Conservation (phyloP, 1,140 invertebrate genomes). For the Delia radicum region DNA sequence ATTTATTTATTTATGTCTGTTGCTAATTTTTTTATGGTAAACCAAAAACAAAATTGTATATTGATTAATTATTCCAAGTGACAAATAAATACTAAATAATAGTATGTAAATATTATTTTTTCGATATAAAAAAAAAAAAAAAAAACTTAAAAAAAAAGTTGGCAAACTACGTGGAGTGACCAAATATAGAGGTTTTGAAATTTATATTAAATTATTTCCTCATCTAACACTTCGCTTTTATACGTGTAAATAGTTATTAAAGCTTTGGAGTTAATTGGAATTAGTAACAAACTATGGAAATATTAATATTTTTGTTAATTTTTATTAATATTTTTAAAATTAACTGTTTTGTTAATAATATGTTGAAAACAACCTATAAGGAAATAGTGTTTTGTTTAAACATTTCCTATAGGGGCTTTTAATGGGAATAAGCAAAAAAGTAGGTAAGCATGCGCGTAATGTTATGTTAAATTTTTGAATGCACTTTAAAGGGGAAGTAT, state of each 20-base stretch:
- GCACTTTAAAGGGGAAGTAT: neutral
- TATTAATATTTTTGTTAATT: neutral
- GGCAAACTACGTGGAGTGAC: constrained; percentile 2
- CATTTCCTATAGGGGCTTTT: neutral
- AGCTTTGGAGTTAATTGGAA: too few relatives aligned
- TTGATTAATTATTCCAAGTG: neutral
- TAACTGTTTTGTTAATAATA: too few relatives aligned
- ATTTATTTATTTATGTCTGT: neutral
- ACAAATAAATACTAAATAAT: neutral
- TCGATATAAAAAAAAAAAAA: neutral
- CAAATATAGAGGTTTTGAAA: constrained; percentile 4
- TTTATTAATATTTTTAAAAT: neutral
- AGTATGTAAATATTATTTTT: neutral
- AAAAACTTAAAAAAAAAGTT: neutral
- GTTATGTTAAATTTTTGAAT: neutral
- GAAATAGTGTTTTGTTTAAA: neutral
- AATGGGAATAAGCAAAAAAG: neutral
- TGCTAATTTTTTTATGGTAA: neutral
- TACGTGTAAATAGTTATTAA: neutral
- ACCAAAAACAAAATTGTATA: neutral
- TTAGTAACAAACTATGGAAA: too few relatives aligned
- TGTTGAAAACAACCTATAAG: constrained; percentile 4
- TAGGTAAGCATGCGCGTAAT: neutral
- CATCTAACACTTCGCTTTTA: neutral
- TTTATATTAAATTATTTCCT: constrained; percentile 12